Percentiles rank a stretch among this genome's conserved stretches.
Conservation (phyloP, 2,888 invertebrate genomes). For the Metallyticus violacea region DNA sequence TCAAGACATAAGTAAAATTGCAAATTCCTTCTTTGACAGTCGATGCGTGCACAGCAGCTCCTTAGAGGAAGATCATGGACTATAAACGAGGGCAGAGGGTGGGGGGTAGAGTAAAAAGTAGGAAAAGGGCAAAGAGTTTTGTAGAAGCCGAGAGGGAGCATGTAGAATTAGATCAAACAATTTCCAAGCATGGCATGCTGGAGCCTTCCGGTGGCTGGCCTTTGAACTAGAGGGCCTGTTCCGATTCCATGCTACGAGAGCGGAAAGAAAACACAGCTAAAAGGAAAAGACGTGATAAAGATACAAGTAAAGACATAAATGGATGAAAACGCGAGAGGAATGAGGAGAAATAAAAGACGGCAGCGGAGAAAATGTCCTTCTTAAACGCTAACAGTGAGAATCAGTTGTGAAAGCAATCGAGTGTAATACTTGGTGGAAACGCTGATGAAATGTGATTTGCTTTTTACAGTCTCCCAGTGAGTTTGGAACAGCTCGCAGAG, state of each 20-base stretch:
- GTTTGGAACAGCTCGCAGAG: not conserved
- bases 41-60: not conserved
- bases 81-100: not conserved
- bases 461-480: not conserved
- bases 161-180: not conserved
- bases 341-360: not conserved
- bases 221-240: not conserved
- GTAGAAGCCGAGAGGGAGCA: not conserved
- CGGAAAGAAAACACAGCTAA: not conserved
- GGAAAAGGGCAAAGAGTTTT: not conserved
- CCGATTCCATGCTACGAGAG: not conserved
- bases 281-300: not conserved
- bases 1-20: not conserved
- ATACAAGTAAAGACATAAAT: not conserved
- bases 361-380: not conserved
- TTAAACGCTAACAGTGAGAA: not conserved
- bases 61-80: not conserved
- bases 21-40: not conserved
- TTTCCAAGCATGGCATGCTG: not conserved
- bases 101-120: not conserved
- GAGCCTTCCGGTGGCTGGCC: not conserved
- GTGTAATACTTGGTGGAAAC: constrained; percentile 1
- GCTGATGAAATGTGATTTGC: constrained; percentile 11
- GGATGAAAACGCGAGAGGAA: not conserved
- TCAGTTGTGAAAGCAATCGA: constrained; percentile 7